Conservation (phyloP, 2,888 invertebrate species). For the Cantharis rufa region DNA sequence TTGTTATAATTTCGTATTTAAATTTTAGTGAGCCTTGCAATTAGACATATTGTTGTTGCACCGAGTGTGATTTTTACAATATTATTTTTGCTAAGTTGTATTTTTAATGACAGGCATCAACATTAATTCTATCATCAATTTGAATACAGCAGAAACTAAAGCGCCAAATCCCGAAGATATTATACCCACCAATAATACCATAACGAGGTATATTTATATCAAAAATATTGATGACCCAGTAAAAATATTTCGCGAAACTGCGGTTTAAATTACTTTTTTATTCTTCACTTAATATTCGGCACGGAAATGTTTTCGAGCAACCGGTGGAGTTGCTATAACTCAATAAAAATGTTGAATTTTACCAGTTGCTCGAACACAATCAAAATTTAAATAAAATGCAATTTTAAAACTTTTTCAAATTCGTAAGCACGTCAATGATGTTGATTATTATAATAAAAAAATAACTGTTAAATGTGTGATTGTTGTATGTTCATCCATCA, state of each 20-base stretch:
- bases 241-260: conserved; percentile 55
- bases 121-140: conserved; percentile 39
- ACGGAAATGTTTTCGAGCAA: neutral
- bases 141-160: conserved; percentile 43
- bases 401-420: neutral
- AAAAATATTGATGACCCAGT: conserved; percentile 53
- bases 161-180: conserved; percentile 46
- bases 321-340: neutral
- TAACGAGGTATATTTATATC: conserved; percentile 53
- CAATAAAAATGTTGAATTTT: neutral
- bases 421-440: neutral
- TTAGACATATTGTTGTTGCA: conserved; percentile 13
- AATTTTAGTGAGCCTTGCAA: conserved; percentile 7
- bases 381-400: neutral
- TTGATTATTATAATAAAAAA: neutral
- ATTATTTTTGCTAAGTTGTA: conserved; percentile 14
- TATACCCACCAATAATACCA: conserved; percentile 38
- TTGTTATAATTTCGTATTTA: conserved; percentile 21
- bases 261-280: conserved; percentile 46
- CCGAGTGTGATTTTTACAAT: conserved; percentile 10
- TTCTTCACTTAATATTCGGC: neutral
- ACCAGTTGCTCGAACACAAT: neutral
- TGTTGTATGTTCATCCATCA: neutral
- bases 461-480: neutral
- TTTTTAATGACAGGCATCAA: conserved; percentile 42